phyloP scores from a whole-genome alignment of 2,888 invertebrate genomes.

The Torymus auratus region DNA sequence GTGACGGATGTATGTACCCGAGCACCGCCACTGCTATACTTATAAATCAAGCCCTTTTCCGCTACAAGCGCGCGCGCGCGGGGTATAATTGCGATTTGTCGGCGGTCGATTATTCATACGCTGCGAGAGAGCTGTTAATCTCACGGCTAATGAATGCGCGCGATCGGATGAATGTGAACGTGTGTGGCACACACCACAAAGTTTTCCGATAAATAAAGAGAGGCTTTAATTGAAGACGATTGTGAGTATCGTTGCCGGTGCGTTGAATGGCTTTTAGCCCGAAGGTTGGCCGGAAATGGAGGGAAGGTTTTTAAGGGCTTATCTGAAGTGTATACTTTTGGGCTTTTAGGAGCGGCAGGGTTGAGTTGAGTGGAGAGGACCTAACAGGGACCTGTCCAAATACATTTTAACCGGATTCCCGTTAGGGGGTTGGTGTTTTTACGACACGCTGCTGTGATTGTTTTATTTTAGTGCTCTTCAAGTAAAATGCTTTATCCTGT shows the following conservation, averaged over 20 bases:
- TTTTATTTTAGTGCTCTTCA: not conserved
- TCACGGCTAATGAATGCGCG: constrained; percentile 11
- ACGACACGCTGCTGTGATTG: not conserved
- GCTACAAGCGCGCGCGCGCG: too few relatives aligned
- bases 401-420: constrained; percentile 59
- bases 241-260: not conserved
- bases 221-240: not conserved
- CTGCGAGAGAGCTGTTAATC: constrained; percentile 25
- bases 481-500: too few relatives aligned
- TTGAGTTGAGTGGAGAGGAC: too few relatives aligned
- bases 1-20: too few relatives aligned
- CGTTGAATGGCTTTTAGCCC: not conserved
- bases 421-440: too few relatives aligned
- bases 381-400: constrained; percentile 58
- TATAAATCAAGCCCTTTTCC: too few relatives aligned
- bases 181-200: not conserved
- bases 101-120: constrained; percentile 35
- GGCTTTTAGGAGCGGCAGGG: too few relatives aligned
- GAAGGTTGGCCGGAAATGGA: not conserved
- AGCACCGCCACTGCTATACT: too few relatives aligned
- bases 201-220: not conserved
- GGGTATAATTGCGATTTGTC: constrained; percentile 45
- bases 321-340: constrained; percentile 18
- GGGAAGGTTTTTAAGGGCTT: constrained; percentile 32
- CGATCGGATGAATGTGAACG: too few relatives aligned